A percentile compares a stretch with the other conserved stretches of the same genome.
Evolutionary conservation across 1,140 invertebrate species (phyloP).

Genomic region (Pachypsylla venusta): DNA sequence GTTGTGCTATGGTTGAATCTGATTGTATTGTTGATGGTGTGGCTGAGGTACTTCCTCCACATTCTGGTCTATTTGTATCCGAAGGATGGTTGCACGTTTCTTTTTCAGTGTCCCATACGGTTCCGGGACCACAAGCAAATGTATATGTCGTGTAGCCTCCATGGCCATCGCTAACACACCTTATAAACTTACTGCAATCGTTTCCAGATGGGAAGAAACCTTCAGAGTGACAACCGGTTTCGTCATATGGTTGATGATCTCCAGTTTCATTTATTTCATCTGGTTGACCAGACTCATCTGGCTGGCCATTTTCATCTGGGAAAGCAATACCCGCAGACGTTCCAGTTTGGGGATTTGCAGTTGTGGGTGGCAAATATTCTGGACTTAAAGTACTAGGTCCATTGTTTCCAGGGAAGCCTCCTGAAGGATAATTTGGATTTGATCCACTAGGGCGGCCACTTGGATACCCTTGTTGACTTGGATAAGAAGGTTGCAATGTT

Average conservation of each 20-base stretch:
- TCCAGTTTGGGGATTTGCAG: neutral
- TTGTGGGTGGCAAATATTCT: constrained; percentile 11
- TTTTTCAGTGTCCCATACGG: constrained; percentile 50
- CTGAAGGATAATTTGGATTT: neutral
- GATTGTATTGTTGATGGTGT: constrained; percentile 12
- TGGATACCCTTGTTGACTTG: neutral
- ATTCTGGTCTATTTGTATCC: constrained; percentile 32
- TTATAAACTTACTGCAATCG: constrained; percentile 61
- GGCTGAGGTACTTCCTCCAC: constrained; percentile 5
- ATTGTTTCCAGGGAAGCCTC: neutral
- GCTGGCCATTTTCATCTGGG: constrained; percentile 1
- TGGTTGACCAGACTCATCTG: neutral
- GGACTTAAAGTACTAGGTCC: neutral
- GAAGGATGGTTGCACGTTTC: constrained; percentile 48
- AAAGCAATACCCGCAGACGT: neutral
- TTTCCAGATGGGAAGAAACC: constrained; percentile 49
- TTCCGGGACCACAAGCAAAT: constrained; percentile 50
- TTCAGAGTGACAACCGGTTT: constrained; percentile 33
- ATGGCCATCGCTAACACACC: constrained; percentile 47
- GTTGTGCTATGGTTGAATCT: constrained; percentile 10
- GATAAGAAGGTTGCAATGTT: neutral
- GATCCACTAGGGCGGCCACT: too few relatives aligned
- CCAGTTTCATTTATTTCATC: constrained; percentile 9
- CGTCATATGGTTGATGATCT: constrained; percentile 3
- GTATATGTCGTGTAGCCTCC: constrained; percentile 43